These are phyloP conservation scores for Nannoperca obscura DNA, from an alignment of 2,797 vertebrate genomes.

Conservation along the genomic window DNA sequence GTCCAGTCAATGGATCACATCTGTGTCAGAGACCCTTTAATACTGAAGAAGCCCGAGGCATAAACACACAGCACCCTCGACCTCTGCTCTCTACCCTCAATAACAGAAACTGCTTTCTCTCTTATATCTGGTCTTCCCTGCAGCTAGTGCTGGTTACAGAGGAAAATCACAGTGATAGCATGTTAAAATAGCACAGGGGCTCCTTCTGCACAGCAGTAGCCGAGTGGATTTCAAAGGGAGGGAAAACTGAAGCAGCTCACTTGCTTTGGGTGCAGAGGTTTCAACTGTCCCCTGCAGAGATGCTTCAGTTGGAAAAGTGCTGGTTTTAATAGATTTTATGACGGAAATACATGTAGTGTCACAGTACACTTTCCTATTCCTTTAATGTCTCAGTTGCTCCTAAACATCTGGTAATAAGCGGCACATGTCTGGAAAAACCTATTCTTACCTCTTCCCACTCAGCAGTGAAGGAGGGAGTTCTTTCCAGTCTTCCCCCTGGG, in stretches of 20 bases:
- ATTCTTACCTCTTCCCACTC: slow-evolving; percentile 96
- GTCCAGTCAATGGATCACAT: slow-evolving; percentile 21
- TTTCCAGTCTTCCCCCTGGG: slow-evolving; percentile 89
- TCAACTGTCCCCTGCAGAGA: slow-evolving; percentile 29
- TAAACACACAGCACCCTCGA: slow-evolving; percentile 31
- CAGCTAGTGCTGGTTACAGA: slow-evolving; percentile 34
- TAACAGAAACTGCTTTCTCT: slow-evolving; percentile 33
- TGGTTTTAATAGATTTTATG: slow-evolving; percentile 19
- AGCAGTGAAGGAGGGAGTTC: slow-evolving; percentile 96
- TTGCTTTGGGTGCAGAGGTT: slow-evolving; percentile 27
- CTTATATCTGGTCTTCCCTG: slow-evolving; percentile 26
- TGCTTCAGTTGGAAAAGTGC: slow-evolving; percentile 6
- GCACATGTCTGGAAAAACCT: neutral
- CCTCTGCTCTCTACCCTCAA: slow-evolving; percentile 14
- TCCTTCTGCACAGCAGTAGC: slow-evolving; percentile 20
- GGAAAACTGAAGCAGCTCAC: slow-evolving; percentile 10
- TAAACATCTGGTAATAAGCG: neutral
- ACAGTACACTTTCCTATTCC: neutral
- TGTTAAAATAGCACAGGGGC: slow-evolving; percentile 47
- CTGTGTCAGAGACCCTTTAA: slow-evolving; percentile 38
- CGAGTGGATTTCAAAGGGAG: slow-evolving; percentile 39
- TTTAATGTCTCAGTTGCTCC: slow-evolving; percentile 5
- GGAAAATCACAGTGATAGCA: slow-evolving; percentile 51
- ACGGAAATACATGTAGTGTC: slow-evolving; percentile 14
- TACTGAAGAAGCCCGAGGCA: slow-evolving; percentile 10